phyloP scores from a whole-genome alignment of 2,113 vertebrate species.

The Alethe castanea region DNA sequence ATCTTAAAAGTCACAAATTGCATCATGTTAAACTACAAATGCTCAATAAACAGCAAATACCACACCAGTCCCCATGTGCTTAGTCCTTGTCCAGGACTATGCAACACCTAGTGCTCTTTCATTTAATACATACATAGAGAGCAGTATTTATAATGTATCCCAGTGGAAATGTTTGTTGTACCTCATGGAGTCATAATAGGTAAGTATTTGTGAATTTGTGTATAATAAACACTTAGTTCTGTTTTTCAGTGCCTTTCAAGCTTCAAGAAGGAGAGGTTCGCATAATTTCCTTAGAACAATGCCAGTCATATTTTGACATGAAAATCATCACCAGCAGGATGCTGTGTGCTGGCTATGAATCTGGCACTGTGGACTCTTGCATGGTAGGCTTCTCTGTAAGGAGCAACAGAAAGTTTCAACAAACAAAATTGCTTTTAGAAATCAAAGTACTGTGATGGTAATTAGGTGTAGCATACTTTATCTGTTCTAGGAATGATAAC shows the following conservation, averaged over 20 bases:
- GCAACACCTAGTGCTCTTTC: fast-evolving
- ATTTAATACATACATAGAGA: not conserved
- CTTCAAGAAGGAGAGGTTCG: conserved; percentile 95
- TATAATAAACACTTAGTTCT: not conserved
- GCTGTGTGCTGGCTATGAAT: conserved; percentile 93
- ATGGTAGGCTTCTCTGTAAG: conserved; percentile 70
- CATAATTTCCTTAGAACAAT: conserved; percentile 88
- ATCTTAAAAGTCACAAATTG: not conserved
- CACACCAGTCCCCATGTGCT: not conserved
- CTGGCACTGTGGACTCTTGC: conserved; percentile 84
- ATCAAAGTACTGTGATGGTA: not conserved
- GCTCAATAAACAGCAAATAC: not conserved
- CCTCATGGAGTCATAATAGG: not conserved
- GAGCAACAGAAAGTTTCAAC: not conserved
- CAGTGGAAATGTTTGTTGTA: not conserved
- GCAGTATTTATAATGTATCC: not conserved
- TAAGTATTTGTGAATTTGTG: not conserved
- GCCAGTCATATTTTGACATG: conserved; percentile 93
- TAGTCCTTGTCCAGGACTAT: not conserved
- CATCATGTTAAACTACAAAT: fast-evolving
- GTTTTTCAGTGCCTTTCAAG: conserved; percentile 90
- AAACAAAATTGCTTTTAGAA: not conserved
- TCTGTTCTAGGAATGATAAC: not conserved
- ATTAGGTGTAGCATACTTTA: not conserved
- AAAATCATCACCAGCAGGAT: conserved; percentile 94